Base-by-base conservation (phyloP, 2,113 vertebrate species). In the Pavo muticus region DNA sequence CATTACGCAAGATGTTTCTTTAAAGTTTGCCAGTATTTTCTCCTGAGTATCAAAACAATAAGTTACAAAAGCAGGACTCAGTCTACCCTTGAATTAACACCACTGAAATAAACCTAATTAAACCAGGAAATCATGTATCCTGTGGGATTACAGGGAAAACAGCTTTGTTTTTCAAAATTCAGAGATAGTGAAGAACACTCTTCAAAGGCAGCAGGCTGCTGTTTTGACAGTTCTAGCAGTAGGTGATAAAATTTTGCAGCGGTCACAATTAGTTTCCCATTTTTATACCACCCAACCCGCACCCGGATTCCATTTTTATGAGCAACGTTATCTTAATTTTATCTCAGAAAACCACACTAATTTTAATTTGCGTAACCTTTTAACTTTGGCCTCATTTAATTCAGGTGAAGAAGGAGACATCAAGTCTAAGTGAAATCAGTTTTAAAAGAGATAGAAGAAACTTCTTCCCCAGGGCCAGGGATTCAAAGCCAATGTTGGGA, bases 321-420 rank as follows among this genome's bases (percentile, higher is more conserved):
- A 89, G 72, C 16, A 85, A 80, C 73, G 21, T 54, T 56, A 88
- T 91, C 85, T 88, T 30, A 48, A 23, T 52, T 69, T 86, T 87
- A 87, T 92, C 72, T 45, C 1, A 52, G 72, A 86, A 91, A 91
- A 47, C 56, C 47, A 75, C 72, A 71, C 47, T 68, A 15, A 59
- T 88, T 93, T 88, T 65, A 76, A 70, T 91, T 92, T 85, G 90
- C 76, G 60, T 64, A 84, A 78, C 48, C 72, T 88, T 74, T 69
- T 25, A 84, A 72, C 40, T 86, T 65, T 44, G 17, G 57, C 3
- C 1, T 61, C 85, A 17, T 88, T 94, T 87, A 54, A 87, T 57
- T 91, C 69, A 86, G 90, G 87, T 75, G 84, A 93, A 78, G 52
- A 9, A 80, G 76, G 73, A 90, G 88, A 84, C 92, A 37, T 7